These are phyloP conservation scores for Triops cancriformis DNA, from an alignment of 1,140 invertebrate genomes.

Conservation along the genomic window DNA sequence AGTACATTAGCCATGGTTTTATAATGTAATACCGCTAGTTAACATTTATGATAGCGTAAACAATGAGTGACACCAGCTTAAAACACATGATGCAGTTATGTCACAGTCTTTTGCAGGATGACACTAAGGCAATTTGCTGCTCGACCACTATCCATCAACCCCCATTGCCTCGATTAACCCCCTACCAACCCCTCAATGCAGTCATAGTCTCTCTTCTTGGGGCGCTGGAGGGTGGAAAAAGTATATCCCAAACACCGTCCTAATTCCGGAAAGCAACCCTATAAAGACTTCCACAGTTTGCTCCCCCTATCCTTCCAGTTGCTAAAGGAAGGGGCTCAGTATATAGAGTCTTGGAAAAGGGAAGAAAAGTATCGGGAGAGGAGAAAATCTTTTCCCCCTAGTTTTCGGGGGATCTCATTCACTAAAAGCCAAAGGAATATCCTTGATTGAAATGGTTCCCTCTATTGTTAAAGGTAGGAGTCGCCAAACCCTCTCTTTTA, in stretches of 20 bases:
- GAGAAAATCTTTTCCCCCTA: not conserved
- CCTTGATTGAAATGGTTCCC: constrained; percentile 4
- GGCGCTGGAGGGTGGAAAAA: not conserved
- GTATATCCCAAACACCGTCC: constrained; percentile 5
- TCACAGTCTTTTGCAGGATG: not conserved
- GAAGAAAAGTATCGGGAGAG: not conserved
- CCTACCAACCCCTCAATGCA: constrained; percentile 1
- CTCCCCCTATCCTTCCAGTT: not conserved
- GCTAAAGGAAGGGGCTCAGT: not conserved
- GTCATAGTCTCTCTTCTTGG: not conserved
- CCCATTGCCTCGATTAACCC: constrained; percentile 12
- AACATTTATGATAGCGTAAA: not conserved
- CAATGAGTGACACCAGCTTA: not conserved
- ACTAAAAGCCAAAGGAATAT: not conserved
- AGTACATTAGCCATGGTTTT: not conserved
- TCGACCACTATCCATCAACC: constrained; percentile 9
- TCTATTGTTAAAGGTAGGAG: constrained; percentile 6
- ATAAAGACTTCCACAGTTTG: not conserved
- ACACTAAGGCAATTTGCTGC: constrained; percentile 9
- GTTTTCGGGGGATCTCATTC: not conserved
- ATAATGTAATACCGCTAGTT: not conserved
- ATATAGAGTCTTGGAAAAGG: not conserved
- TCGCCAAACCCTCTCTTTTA: not conserved
- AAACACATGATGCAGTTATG: constrained; percentile 1
- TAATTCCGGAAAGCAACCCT: not conserved